Conservation (phyloP, 2,113 vertebrate genomes). For the Cryptomyrus ogoouensis region DNA sequence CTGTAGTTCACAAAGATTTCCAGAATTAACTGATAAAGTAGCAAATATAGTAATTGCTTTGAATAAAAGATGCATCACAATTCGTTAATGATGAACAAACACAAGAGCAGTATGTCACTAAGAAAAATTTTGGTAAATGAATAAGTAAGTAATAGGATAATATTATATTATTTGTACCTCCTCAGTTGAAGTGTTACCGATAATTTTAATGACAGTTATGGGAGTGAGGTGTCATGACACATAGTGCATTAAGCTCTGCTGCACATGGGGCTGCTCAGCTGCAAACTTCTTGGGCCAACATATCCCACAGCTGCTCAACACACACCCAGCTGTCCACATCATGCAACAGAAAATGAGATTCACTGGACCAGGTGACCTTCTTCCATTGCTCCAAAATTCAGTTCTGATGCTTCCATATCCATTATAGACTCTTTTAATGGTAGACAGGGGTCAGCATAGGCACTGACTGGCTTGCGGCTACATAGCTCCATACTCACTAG, state of each 20-base stretch:
- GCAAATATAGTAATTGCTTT: not conserved
- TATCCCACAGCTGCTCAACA: not conserved
- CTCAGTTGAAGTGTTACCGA: not conserved
- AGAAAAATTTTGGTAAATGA: not conserved
- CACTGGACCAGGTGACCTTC: not conserved
- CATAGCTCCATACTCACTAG: not conserved
- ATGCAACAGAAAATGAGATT: not conserved
- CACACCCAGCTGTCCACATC: not conserved
- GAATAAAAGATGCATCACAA: not conserved
- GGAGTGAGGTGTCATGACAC: not conserved
- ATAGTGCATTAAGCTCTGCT: not conserved
- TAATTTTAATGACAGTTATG: not conserved
- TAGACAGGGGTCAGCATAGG: not conserved
- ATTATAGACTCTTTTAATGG: not conserved
- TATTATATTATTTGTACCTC: not conserved
- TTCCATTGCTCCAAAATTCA: not conserved
- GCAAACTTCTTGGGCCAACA: not conserved
- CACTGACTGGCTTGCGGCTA: not conserved
- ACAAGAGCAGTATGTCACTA: not conserved
- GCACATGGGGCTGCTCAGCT: not conserved
- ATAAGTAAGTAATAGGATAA: not conserved
- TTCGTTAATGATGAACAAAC: not conserved
- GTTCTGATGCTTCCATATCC: not conserved
- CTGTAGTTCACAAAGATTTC: not conserved
- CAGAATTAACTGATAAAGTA: not conserved